Percentiles rank a stretch among this genome's conserved stretches.
phyloP scores from a whole-genome alignment of 2,113 vertebrate genomes.

The Bubo blakistoni region DNA sequence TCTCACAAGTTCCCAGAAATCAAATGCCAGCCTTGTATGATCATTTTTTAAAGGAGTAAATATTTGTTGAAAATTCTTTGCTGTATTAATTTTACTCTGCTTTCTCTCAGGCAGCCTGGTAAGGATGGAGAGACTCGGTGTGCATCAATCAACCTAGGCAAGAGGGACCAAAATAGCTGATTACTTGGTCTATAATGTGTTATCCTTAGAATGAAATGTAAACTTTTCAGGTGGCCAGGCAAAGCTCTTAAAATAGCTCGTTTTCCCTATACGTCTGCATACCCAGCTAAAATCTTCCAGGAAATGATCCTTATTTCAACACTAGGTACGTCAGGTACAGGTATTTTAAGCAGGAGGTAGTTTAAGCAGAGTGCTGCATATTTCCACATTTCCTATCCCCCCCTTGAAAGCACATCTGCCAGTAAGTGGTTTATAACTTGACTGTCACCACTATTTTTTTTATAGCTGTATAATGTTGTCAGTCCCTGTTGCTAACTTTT shows the following conservation, averaged over 20 bases:
- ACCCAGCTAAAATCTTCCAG: neutral
- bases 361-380: neutral
- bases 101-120: neutral
- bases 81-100: constrained; percentile 20
- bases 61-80: constrained; percentile 50
- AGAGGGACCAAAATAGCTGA: neutral
- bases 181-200: neutral
- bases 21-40: constrained; percentile 33
- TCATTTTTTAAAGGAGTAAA: constrained; percentile 25
- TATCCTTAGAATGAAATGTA: neutral
- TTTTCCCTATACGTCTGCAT: neutral
- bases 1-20: constrained; percentile 40
- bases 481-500: constrained; percentile 16
- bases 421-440: neutral
- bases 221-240: neutral
- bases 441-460: neutral
- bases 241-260: neutral
- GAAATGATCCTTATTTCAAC: neutral
- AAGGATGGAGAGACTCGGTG: neutral
- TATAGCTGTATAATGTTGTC: neutral
- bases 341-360: neutral
- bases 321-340: neutral
- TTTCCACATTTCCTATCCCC: neutral
- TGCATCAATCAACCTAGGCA: neutral
- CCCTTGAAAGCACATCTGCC: constrained; percentile 12